These are phyloP conservation scores for Hestina assimilis DNA, from an alignment of 1,140 invertebrate species.

Conservation along the genomic window DNA sequence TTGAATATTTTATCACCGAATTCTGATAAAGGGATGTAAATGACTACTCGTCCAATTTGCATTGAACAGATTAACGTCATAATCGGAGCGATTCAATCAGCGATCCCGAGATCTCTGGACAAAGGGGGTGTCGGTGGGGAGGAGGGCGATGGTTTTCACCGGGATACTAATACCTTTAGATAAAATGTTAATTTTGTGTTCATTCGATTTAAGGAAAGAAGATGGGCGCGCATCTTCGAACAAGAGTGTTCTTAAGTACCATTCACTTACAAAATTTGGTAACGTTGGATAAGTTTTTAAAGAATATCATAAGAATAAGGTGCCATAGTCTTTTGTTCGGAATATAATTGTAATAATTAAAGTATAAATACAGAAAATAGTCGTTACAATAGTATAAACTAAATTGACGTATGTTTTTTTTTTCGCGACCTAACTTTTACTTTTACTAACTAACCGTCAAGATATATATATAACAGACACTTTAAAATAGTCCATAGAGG, in stretches of 20 bases:
- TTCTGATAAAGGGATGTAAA: constrained; percentile 75
- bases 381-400: too few species aligned
- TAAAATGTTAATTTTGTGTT: constrained; percentile 78
- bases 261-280: neutral
- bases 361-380: too few species aligned
- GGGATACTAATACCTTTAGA: constrained; percentile 73
- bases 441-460: too few species aligned
- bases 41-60: constrained; percentile 76
- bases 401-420: too few species aligned
- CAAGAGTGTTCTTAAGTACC: constrained; percentile 4
- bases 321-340: too few species aligned
- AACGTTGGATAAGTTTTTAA: neutral
- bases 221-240: constrained; percentile 19
- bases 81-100: constrained; percentile 76
- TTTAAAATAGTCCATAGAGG: too few species aligned
- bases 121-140: constrained; percentile 29
- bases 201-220: constrained; percentile 69
- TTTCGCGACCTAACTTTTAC: too few species aligned
- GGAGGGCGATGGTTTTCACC: constrained; percentile 36
- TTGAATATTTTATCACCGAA: constrained; percentile 72
- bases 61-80: constrained; percentile 78
- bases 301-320: too few species aligned
- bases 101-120: constrained; percentile 63
- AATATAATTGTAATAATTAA: too few species aligned
- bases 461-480: too few species aligned